Conservation (phyloP, 2,113 vertebrate species). For the Seriola quinqueradiata region DNA sequence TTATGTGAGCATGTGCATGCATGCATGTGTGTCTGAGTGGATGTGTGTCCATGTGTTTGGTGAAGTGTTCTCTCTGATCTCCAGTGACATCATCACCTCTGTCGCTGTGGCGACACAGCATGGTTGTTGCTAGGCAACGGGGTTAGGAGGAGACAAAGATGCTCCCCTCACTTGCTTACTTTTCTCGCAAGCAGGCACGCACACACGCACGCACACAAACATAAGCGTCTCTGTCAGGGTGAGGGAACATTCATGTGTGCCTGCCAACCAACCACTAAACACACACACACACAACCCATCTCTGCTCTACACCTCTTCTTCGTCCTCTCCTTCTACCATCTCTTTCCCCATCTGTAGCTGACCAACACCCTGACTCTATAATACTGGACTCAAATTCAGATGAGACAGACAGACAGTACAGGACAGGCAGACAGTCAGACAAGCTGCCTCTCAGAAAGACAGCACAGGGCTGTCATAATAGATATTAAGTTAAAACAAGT, state of each 20-base stretch:
- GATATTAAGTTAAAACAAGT: slow-evolving; percentile 35
- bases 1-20: neutral
- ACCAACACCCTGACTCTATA: slow-evolving; percentile 37
- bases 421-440: slow-evolving; percentile 8
- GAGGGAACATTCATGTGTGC: slow-evolving; percentile 16
- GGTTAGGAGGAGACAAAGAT: slow-evolving; percentile 75
- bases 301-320: slow-evolving; percentile 11
- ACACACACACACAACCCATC: slow-evolving; percentile 4
- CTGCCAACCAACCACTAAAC: slow-evolving; percentile 3
- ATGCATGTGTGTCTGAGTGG: neutral
- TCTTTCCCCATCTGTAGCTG: slow-evolving; percentile 5
- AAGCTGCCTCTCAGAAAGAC: slow-evolving; percentile 17
- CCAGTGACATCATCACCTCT: slow-evolving; percentile 77
- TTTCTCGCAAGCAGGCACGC: slow-evolving; percentile 38
- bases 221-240: neutral
- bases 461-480: slow-evolving; percentile 14
- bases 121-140: slow-evolving; percentile 83
- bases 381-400: slow-evolving; percentile 35
- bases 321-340: neutral
- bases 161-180: slow-evolving; percentile 46
- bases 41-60: slow-evolving; percentile 36
- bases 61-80: slow-evolving; percentile 73
- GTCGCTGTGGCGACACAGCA: slow-evolving; percentile 73
- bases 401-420: neutral
- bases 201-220: slow-evolving; percentile 13